Percentiles rank a stretch among this genome's conserved stretches.
phyloP scores from a whole-genome alignment of 1,140 invertebrate species.

The Apis cerana region DNA sequence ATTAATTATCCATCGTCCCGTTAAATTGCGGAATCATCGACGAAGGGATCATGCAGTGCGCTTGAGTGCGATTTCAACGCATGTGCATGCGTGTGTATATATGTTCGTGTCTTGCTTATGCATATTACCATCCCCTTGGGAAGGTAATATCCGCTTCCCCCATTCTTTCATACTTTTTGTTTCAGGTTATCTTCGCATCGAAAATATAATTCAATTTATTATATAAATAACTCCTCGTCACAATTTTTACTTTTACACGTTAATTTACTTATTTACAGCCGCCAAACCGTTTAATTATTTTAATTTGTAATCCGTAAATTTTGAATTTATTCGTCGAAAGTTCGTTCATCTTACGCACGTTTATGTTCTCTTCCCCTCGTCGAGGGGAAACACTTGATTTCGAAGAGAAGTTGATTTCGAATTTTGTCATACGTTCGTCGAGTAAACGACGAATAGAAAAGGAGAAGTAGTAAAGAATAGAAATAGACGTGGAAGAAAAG shows the following conservation, averaged over 20 bases:
- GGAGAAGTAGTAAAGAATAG: neutral
- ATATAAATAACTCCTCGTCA: neutral
- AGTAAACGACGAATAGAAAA: too few relatives aligned
- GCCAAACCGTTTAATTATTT: too few relatives aligned
- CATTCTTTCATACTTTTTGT: slow-evolving; percentile 3
- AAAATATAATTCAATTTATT: neutral
- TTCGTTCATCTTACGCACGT: slow-evolving; percentile 18
- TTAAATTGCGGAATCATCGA: neutral
- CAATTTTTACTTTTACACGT: neutral
- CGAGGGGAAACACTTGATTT: neutral
- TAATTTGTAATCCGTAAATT: neutral
- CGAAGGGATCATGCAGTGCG: slow-evolving; percentile 3
- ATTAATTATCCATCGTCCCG: neutral
- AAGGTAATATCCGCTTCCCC: slow-evolving; percentile 19
- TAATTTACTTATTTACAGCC: slow-evolving; percentile 6
- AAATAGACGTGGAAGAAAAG: neutral
- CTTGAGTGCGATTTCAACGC: slow-evolving; percentile 19
- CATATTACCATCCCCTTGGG: slow-evolving; percentile 22
- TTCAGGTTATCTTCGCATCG: slow-evolving; percentile 30
- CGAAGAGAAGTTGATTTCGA: neutral
- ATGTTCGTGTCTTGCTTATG: slow-evolving; percentile 19
- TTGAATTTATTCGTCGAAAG: neutral
- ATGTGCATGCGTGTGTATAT: slow-evolving; percentile 35
- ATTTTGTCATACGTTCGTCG: neutral
- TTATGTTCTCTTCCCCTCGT: neutral